phyloP scores from a whole-genome alignment of 2,888 invertebrate genomes.

The Caenorhabditis sp. region DNA sequence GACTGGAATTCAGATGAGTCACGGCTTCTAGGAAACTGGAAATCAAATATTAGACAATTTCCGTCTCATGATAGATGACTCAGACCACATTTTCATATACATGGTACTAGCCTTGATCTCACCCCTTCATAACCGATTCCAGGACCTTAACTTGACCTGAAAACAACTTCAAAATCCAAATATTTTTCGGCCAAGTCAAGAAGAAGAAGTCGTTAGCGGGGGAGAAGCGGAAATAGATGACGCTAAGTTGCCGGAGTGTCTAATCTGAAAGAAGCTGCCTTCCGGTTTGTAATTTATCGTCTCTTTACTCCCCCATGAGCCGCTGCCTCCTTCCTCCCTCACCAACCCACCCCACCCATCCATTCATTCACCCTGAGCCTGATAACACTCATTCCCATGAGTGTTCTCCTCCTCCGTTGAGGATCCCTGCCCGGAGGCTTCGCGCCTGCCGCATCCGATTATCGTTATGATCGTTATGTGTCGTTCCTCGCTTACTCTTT shows the following conservation, averaged over 20 bases:
- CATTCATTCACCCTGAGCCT: constrained; percentile 1
- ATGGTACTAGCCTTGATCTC: no score
- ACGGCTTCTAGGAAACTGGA: no score
- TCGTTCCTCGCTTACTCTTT: constrained; percentile 30
- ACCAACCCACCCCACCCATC: not conserved
- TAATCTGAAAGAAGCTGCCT: constrained; percentile 21
- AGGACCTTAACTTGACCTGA: no score
- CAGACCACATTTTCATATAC: no score
- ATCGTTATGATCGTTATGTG: constrained; percentile 64
- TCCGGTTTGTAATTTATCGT: constrained; percentile 50
- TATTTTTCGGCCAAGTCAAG: no score
- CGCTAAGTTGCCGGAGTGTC: not conserved
- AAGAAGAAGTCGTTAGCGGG: no score
- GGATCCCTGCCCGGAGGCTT: not conserved
- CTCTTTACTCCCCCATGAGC: no score
- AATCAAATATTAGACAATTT: no score
- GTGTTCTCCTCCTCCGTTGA: constrained; percentile 46
- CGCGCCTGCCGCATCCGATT: constrained; percentile 47
- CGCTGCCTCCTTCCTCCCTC: constrained; percentile 9
- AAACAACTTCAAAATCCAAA: not conserved
- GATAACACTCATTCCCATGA: constrained; percentile 58
- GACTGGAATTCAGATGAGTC: no score
- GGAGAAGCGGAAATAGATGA: not conserved
- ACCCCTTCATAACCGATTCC: not conserved
- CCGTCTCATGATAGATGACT: no score